Conservation (phyloP, 1,140 invertebrate genomes). For the Orius insidiosus region DNA sequence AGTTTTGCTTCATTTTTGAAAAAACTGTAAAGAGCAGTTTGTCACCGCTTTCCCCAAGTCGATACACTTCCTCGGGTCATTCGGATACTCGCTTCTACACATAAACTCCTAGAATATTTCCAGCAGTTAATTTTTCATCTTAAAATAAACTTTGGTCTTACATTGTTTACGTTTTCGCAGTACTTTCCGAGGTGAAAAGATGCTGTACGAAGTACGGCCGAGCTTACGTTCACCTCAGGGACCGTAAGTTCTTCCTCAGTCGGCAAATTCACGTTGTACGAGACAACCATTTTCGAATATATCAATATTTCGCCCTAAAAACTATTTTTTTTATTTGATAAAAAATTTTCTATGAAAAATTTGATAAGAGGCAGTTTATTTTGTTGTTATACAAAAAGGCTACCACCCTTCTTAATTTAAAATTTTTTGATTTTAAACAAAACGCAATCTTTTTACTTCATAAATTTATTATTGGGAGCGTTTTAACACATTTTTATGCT, state of each 20-base stretch:
- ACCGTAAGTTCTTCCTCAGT: slow-evolving; percentile 70
- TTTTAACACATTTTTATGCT: too few species aligned
- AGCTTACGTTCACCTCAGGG: slow-evolving; percentile 70
- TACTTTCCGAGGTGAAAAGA: slow-evolving; percentile 80
- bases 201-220: slow-evolving; percentile 57
- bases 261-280: slow-evolving; percentile 35
- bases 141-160: slow-evolving; percentile 31
- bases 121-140: background rate
- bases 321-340: too few species aligned
- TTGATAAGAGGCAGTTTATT: too few species aligned
- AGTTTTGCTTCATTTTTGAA: slow-evolving; percentile 69
- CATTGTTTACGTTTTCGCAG: slow-evolving; percentile 81
- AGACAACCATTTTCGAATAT: slow-evolving; percentile 18
- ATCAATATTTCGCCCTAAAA: background rate
- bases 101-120: slow-evolving; percentile 75
- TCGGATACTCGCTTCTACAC: slow-evolving; percentile 57
- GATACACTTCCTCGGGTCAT: slow-evolving; percentile 75
- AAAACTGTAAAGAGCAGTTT: slow-evolving; percentile 76
- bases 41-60: slow-evolving; percentile 85
- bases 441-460: too few species aligned
- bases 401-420: too few species aligned
- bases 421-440: too few species aligned
- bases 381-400: too few species aligned
- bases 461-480: too few species aligned
- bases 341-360: too few species aligned